Conservation (phyloP, 2,797 vertebrate species). For the Dryobates pubescens region DNA sequence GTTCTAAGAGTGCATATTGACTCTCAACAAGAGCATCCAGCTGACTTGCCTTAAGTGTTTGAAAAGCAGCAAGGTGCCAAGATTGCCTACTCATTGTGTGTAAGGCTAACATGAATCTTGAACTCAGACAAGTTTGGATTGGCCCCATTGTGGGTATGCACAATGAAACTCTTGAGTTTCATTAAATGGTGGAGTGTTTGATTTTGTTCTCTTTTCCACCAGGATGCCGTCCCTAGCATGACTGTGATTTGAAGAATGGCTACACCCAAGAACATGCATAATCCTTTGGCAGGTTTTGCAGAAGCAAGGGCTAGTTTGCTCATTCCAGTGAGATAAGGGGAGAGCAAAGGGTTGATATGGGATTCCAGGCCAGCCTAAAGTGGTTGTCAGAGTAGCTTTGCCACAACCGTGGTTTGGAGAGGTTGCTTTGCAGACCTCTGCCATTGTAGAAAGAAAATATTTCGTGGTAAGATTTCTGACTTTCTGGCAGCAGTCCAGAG, state of each 20-base stretch:
- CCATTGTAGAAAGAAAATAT: neutral
- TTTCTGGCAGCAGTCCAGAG: neutral
- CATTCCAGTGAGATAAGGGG: neutral
- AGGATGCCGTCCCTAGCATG: neutral
- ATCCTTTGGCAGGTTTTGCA: neutral
- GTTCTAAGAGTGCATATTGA: neutral
- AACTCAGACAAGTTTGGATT: slow-evolving; percentile 41
- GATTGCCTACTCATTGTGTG: slow-evolving; percentile 40
- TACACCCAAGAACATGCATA: neutral
- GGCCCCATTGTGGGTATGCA: slow-evolving; percentile 2
- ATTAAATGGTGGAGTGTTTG: neutral
- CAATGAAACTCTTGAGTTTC: slow-evolving; percentile 26
- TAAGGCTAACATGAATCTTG: slow-evolving; percentile 19
- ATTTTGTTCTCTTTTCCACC: slow-evolving; percentile 39
- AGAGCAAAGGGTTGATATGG: neutral
- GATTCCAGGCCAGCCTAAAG: neutral
- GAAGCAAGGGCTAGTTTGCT: neutral
- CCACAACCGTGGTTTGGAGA: neutral
- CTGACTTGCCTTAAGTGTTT: slow-evolving; percentile 8
- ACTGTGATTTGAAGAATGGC: neutral
- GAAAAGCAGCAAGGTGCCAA: slow-evolving; percentile 25
- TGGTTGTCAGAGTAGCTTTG: neutral
- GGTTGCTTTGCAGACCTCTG: neutral
- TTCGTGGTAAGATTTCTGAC: neutral
- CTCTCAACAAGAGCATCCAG: neutral